These are phyloP conservation scores for Rhopalosiphum padi DNA, from an alignment of 1,140 invertebrate species.

Conservation along the genomic window DNA sequence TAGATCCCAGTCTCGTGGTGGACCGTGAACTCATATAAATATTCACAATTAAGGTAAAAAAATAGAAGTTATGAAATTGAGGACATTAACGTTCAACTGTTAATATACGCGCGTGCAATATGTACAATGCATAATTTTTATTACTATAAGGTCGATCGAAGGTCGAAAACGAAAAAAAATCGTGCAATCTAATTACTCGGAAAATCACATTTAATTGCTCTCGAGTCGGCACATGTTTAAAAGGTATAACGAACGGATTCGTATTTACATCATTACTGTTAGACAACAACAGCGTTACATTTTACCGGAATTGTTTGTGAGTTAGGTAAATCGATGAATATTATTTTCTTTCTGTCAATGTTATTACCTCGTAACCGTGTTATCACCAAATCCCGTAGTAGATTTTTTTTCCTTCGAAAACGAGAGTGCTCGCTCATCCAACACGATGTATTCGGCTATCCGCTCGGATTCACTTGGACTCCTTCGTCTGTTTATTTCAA, in stretches of 20 bases:
- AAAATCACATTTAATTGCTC: slow-evolving; percentile 10
- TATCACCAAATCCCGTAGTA: background rate
- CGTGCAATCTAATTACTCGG: background rate
- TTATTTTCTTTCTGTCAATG: background rate
- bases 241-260: background rate
- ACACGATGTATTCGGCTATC: background rate
- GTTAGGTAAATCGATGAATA: background rate
- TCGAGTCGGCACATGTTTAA: background rate
- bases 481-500: background rate
- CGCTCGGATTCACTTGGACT: slow-evolving; percentile 17
- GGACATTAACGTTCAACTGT: background rate
- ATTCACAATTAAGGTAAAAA: background rate
- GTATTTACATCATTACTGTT: background rate
- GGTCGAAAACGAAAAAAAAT: background rate
- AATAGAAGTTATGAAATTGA: background rate
- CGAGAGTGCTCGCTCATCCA: background rate
- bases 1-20: background rate
- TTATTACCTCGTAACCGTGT: background rate
- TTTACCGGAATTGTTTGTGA: background rate
- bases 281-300: background rate
- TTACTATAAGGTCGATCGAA: background rate
- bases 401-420: background rate
- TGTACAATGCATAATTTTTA: background rate
- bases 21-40: too few species aligned
- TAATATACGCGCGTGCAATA: background rate